These are phyloP conservation scores for Pasiphila rectangulata DNA, from an alignment of 2,888 invertebrate genomes.

Conservation along the genomic window DNA sequence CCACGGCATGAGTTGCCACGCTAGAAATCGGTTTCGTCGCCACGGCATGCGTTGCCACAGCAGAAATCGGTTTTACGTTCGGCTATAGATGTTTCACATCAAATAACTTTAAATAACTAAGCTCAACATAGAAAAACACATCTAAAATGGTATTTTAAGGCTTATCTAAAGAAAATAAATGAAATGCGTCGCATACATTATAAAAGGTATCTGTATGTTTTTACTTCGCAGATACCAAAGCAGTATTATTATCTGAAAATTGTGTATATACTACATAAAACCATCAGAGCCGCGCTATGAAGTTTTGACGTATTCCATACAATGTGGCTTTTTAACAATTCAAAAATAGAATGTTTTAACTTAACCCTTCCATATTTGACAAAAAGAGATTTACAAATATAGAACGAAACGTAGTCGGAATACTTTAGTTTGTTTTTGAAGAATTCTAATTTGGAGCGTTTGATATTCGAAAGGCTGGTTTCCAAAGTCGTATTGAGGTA, in stretches of 20 bases:
- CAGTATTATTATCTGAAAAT: constrained; percentile 31
- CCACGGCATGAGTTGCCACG: too few relatives aligned
- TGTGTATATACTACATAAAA: constrained; percentile 45
- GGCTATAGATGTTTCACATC: too few relatives aligned
- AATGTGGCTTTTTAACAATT: constrained; percentile 80
- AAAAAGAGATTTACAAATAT: constrained; percentile 74
- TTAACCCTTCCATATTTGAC: constrained; percentile 81
- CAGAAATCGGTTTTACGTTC: too few relatives aligned
- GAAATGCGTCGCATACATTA: too few relatives aligned
- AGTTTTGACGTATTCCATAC: constrained; percentile 80
- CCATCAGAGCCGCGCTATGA: constrained; percentile 55
- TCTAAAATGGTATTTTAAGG: too few relatives aligned
- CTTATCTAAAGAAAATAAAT: too few relatives aligned
- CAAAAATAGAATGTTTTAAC: constrained; percentile 80
- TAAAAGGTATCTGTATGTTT: too few relatives aligned
- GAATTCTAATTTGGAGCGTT: constrained; percentile 65
- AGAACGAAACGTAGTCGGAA: constrained; percentile 73
- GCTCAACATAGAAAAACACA: too few relatives aligned
- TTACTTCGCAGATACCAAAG: too few relatives aligned
- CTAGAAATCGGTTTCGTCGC: too few relatives aligned
- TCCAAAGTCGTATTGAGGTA: background rate
- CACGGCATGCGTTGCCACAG: too few relatives aligned
- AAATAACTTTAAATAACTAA: too few relatives aligned
- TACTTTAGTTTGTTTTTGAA: constrained; percentile 75
- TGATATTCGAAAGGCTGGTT: constrained; percentile 45